phyloP scores from a whole-genome alignment of 2,113 vertebrate genomes.

The Malurus alboscapulatus region DNA sequence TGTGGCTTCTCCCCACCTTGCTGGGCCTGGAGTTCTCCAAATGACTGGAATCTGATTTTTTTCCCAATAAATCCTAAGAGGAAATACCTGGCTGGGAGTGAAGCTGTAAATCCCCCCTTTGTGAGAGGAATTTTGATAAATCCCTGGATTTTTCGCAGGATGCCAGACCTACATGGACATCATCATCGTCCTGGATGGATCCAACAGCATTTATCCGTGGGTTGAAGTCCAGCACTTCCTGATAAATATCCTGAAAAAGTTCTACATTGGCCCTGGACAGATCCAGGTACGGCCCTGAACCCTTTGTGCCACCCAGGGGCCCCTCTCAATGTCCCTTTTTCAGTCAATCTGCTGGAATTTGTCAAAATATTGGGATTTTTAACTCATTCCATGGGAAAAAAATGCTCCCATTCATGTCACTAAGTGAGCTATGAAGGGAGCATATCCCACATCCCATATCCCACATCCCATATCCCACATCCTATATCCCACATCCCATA shows the following conservation, averaged over 20 bases:
- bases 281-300: slow-evolving; percentile 84
- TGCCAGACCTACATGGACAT: slow-evolving; percentile 99
- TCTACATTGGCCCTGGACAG: slow-evolving; percentile 92
- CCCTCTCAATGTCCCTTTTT: fast-evolving
- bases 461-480: neutral
- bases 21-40: neutral
- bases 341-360: fast-evolving
- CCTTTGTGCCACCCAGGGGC: fast-evolving
- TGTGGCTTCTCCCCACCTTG: neutral
- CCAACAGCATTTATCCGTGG: slow-evolving; percentile 98
- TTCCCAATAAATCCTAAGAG: neutral
- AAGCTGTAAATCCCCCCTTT: neutral
- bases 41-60: neutral
- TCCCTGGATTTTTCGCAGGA: slow-evolving; percentile 66
- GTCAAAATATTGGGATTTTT: neutral
- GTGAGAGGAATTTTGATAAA: neutral
- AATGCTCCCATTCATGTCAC: fast-evolving
- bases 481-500: fast-evolving
- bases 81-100: neutral
- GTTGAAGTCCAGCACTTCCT: slow-evolving; percentile 95
- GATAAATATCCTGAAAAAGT: slow-evolving; percentile 94
- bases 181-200: slow-evolving; percentile 93
- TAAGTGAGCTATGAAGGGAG: neutral
- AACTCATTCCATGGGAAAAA: neutral
- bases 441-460: neutral